These are phyloP conservation scores for Microcebus griseorufus DNA, from an alignment of 2,113 vertebrate genomes.

Conservation along the genomic window DNA sequence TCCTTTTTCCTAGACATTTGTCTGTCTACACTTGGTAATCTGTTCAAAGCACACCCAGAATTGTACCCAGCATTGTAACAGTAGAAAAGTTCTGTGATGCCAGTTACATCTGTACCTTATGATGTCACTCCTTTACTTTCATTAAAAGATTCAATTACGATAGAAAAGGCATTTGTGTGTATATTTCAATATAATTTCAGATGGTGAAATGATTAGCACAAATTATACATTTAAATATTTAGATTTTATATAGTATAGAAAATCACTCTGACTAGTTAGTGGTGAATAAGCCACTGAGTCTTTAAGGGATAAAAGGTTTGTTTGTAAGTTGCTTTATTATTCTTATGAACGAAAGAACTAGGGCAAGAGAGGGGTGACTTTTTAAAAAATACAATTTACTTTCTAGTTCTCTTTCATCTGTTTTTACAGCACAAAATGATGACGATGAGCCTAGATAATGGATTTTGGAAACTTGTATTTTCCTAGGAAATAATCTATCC, in stretches of 20 bases:
- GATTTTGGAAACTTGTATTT: background rate
- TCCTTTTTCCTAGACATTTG: background rate
- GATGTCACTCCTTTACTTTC: background rate
- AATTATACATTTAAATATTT: background rate
- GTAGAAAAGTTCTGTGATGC: background rate
- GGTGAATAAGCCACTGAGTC: background rate
- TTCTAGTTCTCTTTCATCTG: background rate
- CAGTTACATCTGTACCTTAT: background rate
- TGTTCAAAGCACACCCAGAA: background rate
- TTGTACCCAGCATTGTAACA: too few relatives aligned
- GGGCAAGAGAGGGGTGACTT: background rate
- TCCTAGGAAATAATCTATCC: background rate
- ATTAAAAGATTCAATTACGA: background rate
- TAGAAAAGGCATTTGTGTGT: background rate
- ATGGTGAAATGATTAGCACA: background rate
- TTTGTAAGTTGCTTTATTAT: background rate
- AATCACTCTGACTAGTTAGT: background rate
- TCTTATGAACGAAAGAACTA: background rate
- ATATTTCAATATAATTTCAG: background rate
- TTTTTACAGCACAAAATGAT: background rate
- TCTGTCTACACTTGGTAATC: background rate
- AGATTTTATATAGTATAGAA: background rate
- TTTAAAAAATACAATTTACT: background rate
- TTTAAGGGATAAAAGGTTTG: background rate
- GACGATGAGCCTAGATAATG: background rate